Evolutionary conservation across 2,888 invertebrate species (phyloP).

Genomic region (Tromatobia lineatoria): DNA sequence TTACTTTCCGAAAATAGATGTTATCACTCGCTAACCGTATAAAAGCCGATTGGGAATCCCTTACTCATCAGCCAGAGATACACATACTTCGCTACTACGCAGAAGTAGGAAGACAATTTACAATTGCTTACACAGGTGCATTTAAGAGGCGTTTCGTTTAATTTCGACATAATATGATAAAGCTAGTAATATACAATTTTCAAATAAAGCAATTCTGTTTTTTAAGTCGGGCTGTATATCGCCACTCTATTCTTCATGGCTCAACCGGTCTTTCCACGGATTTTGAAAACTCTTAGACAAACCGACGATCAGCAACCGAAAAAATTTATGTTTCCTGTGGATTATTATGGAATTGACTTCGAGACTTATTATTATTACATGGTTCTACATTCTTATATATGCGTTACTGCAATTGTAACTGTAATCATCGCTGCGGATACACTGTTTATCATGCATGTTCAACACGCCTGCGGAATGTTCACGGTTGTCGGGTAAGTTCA

Average conservation of each 20-base stretch:
- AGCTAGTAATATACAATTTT: neutral
- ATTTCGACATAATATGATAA: neutral
- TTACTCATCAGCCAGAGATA: slow-evolving; percentile 37
- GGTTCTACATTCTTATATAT: slow-evolving; percentile 31
- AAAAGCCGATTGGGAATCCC: slow-evolving; percentile 38
- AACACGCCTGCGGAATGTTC: slow-evolving; percentile 61
- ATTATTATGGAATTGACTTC: slow-evolving; percentile 57
- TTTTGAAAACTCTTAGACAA: slow-evolving; percentile 17
- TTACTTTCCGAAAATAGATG: slow-evolving; percentile 37
- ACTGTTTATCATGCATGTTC: slow-evolving; percentile 54
- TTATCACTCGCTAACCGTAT: slow-evolving; percentile 43
- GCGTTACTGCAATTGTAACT: slow-evolving; percentile 35
- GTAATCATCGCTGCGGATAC: slow-evolving; percentile 52
- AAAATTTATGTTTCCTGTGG: slow-evolving; percentile 51
- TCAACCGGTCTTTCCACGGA: slow-evolving; percentile 37
- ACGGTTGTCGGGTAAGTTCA: slow-evolving; percentile 41
- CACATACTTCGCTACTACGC: slow-evolving; percentile 37
- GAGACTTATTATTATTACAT: slow-evolving; percentile 57
- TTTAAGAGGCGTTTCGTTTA: too few relatives aligned
- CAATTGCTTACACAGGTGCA: slow-evolving; percentile 56
- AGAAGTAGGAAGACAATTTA: slow-evolving; percentile 50
- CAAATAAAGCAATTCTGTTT: neutral
- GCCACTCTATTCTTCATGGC: slow-evolving; percentile 45
- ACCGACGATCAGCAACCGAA: slow-evolving; percentile 12
- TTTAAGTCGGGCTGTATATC: slow-evolving; percentile 44